Base-by-base conservation (phyloP, 2,888 invertebrate species). In the Parthenolecanium corni region DNA sequence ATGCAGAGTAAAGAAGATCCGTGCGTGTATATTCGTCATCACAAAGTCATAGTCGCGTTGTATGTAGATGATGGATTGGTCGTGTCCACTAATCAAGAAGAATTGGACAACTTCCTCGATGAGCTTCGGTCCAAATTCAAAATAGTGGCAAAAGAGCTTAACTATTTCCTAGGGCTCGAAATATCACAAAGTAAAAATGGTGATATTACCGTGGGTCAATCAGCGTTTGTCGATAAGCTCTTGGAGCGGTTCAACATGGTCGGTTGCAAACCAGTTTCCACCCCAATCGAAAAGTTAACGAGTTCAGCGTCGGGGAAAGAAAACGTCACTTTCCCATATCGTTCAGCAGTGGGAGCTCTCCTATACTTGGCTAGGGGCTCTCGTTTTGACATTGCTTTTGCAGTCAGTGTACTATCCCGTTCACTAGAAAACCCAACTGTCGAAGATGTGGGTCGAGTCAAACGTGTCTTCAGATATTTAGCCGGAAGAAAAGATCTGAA, bases 321-420 rank as follows among this genome's bases (percentile, higher is more conserved):
- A 46, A 44, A 47, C 24, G 46, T 18, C 5, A 31, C 36, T 36
- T 51, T 40, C 25, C 66, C 65, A 9, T 67, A 67, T 47, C 44
- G 65, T 52, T 56, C 67, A 56, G 68, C 66, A 4, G 67, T 71
- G 65, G 70, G 70, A 21, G 69, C 69, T 5, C 51, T 71, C n/a
- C 70, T 71, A 69, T 71, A 70, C 58, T 42, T 71, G 11, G 68
- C 38, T 3, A 25, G 25, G 25, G 42, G 36, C 21, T 47, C 62
- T 16, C 18, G 58, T 5, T 36, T 63, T 68, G 70, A 70, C 57
- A 63, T 70, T 6, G 69, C 70, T 2, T 71, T 66, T 62, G 68
- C 69, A 44, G 67, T 71, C 40, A 68, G 68, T 56, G 66, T 70
- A 52, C 44, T 68, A 12, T 67, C 69, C 25, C 65, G 68, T 52